phyloP scores from a whole-genome alignment of 2,113 vertebrate species.

The Dipodomys stephensi region DNA sequence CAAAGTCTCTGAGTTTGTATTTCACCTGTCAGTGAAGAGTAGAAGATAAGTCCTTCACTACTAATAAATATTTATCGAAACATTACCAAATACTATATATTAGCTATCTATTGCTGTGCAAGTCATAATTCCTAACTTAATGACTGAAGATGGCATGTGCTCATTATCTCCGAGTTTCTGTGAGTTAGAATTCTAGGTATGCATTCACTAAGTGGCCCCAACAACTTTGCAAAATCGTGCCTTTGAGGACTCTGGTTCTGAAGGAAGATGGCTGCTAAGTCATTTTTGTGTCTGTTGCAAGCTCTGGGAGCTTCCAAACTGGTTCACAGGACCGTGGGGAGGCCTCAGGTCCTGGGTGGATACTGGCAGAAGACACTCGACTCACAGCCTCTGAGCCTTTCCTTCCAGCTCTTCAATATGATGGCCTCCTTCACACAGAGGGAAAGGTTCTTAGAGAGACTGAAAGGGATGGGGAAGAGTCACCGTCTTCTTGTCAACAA shows the following conservation, averaged over 20 bases:
- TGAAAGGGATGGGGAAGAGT: neutral
- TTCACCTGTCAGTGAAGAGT: neutral
- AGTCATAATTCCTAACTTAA: neutral
- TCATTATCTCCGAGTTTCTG: neutral
- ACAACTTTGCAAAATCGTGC: neutral
- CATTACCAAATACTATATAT: neutral
- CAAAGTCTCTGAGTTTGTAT: neutral
- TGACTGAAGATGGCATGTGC: neutral
- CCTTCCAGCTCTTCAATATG: neutral
- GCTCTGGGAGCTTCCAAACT: neutral
- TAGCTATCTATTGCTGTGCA: neutral
- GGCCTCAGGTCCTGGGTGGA: neutral
- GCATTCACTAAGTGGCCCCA: neutral
- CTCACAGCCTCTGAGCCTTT: neutral
- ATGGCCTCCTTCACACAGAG: neutral
- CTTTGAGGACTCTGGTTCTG: neutral
- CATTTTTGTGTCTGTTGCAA: neutral
- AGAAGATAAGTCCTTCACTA: neutral
- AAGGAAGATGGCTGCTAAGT: neutral
- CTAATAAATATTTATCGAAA: constrained; percentile 33
- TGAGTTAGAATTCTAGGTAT: too few relatives aligned
- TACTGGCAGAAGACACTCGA: neutral
- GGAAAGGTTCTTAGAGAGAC: neutral
- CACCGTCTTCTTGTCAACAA: neutral
- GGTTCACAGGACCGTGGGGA: neutral